These are phyloP conservation scores for Bombus superbus DNA, from an alignment of 1,140 invertebrate species.

Conservation along the genomic window DNA sequence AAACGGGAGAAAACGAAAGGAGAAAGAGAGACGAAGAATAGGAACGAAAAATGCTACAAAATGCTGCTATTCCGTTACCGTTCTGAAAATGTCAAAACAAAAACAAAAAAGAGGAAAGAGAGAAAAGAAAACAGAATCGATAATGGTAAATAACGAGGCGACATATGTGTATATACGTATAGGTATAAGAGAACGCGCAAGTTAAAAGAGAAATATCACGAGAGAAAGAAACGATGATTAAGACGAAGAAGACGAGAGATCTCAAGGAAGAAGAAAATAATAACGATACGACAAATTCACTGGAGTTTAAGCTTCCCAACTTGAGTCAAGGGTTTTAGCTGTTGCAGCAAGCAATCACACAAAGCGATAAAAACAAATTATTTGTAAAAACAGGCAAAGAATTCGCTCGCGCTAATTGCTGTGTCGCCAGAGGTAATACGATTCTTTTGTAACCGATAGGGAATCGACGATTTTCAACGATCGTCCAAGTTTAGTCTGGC, in stretches of 20 bases:
- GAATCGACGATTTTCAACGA: not conserved
- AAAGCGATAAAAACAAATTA: conserved; percentile 59
- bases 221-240: not conserved
- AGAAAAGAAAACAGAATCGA: not conserved
- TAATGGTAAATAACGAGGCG: not conserved
- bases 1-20: conserved; percentile 21
- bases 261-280: conserved; percentile 17
- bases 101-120: not conserved
- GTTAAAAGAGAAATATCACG: not conserved
- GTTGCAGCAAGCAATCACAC: conserved; percentile 71
- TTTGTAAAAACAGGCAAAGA: conserved; percentile 56
- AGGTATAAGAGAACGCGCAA: conserved; percentile 9
- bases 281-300: conserved; percentile 66
- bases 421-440: not conserved
- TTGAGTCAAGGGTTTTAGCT: conserved; percentile 82
- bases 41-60: conserved; percentile 10
- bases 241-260: conserved; percentile 23
- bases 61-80: conserved; percentile 21
- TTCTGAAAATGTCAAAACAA: conserved; percentile 40
- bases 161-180: conserved; percentile 21
- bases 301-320: conserved; percentile 79
- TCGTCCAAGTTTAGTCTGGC: not conserved
- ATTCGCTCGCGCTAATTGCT: conserved; percentile 34
- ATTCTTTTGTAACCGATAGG: not conserved
- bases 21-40: conserved; percentile 41